phyloP scores from a whole-genome alignment of 1,140 invertebrate genomes.

The Idris sp. region DNA sequence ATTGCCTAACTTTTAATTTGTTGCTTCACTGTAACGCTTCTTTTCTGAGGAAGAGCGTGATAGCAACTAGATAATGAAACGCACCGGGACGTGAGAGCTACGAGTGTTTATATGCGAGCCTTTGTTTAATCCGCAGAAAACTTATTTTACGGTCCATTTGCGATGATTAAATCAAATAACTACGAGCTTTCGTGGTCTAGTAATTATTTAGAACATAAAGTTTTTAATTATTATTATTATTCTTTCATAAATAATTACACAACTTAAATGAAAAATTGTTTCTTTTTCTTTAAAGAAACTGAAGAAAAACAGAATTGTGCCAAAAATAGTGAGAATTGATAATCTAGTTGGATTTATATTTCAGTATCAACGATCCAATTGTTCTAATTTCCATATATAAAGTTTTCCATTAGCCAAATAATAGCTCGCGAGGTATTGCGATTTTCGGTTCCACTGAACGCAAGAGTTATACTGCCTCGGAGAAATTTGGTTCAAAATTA shows the following conservation, averaged over 20 bases:
- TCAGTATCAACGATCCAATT: conserved; percentile 9
- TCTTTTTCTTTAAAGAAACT: too few relatives aligned
- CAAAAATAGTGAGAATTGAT: too few relatives aligned
- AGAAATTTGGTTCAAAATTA: conserved; percentile 29
- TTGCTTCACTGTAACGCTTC: conserved; percentile 28
- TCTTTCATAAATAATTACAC: too few relatives aligned
- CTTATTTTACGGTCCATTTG: conserved; percentile 49
- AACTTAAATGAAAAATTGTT: too few relatives aligned
- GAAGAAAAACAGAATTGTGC: too few relatives aligned
- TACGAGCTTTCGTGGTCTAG: conserved; percentile 28
- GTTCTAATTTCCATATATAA: too few relatives aligned
- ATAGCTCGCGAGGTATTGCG: too few relatives aligned
- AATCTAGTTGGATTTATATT: too few relatives aligned
- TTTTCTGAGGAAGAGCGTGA: conserved; percentile 18
- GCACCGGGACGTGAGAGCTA: conserved; percentile 36
- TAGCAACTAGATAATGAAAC: conserved; percentile 51
- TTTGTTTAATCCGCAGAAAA: conserved; percentile 57
- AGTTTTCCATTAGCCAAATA: too few relatives aligned
- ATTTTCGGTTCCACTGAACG: too few relatives aligned
- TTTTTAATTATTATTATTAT: conserved; percentile 37
- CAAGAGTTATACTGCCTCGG: not conserved
- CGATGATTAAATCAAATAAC: conserved; percentile 56
- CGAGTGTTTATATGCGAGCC: conserved; percentile 52
- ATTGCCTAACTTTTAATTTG: conserved; percentile 58
- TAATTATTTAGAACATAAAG: conserved; percentile 14